Evolutionary conservation across 2,888 invertebrate genomes (phyloP).

Genomic region (Sericinus montela): DNA sequence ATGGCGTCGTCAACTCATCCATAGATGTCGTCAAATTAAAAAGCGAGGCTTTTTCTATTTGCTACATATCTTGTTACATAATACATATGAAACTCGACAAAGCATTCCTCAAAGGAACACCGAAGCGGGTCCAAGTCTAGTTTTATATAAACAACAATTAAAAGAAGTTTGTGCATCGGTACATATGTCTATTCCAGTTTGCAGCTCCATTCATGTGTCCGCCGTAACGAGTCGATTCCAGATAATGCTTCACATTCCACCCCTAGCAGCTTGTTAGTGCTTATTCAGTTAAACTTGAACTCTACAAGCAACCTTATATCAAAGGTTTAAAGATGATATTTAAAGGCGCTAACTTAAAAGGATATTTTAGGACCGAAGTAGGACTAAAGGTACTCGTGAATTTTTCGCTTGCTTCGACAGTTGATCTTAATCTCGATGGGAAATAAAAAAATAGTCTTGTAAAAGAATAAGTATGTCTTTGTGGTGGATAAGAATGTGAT

Average conservation of each 20-base stretch:
- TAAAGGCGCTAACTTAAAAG: not conserved
- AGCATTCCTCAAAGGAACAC: not conserved
- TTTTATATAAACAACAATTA: constrained; percentile 21
- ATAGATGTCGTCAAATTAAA: too few relatives aligned
- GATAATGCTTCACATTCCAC: constrained; percentile 40
- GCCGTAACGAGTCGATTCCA: constrained; percentile 53
- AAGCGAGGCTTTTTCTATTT: too few relatives aligned
- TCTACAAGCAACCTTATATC: constrained; percentile 9
- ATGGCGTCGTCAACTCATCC: too few relatives aligned
- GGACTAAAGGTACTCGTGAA: constrained; percentile 19
- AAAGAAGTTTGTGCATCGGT: constrained; percentile 12
- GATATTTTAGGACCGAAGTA: constrained; percentile 11
- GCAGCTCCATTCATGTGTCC: constrained; percentile 55
- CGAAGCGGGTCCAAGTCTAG: not conserved
- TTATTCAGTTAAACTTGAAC: not conserved
- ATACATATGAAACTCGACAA: too few relatives aligned
- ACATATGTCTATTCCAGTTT: constrained; percentile 22
- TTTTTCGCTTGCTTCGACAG: constrained; percentile 19
- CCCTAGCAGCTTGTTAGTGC: constrained; percentile 27
- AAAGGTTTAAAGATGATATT: not conserved
- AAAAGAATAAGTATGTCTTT: not conserved
- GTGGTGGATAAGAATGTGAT: not conserved
- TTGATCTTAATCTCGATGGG: constrained; percentile 6
- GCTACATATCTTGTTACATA: too few relatives aligned
- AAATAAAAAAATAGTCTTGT: constrained; percentile 8